These are phyloP conservation scores for Sinocyclocheilus grahami DNA, from an alignment of 2,113 vertebrate species.

Conservation along the genomic window DNA sequence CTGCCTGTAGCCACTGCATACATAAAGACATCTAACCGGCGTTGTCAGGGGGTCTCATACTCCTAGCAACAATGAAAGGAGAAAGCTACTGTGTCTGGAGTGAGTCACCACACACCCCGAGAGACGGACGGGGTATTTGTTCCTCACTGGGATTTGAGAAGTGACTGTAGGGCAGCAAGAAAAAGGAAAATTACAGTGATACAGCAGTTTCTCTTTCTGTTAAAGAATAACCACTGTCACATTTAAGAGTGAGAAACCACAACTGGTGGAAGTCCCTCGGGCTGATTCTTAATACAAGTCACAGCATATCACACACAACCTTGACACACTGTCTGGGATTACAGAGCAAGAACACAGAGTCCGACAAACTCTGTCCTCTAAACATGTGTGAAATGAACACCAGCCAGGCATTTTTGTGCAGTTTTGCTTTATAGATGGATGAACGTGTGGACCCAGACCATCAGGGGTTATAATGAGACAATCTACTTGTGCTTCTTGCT, in stretches of 20 bases:
- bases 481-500: background rate
- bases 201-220: conserved; percentile 22
- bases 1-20: conserved; percentile 46
- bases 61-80: conserved; percentile 72
- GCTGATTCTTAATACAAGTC: conserved; percentile 23
- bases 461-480: background rate
- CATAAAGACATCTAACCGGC: conserved; percentile 57
- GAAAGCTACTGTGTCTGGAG: conserved; percentile 39
- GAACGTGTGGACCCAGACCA: background rate
- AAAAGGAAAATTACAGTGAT: background rate
- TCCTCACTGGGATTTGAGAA: conserved; percentile 9
- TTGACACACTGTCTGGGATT: background rate
- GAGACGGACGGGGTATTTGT: background rate
- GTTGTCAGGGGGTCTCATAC: conserved; percentile 64
- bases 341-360: background rate
- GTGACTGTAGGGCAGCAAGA: background rate
- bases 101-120: background rate
- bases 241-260: conserved; percentile 20
- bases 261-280: conserved; percentile 6
- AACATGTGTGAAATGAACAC: background rate
- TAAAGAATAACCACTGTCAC: conserved; percentile 30
- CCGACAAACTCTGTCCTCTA: background rate
- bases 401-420: too few relatives aligned
- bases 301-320: background rate
- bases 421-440: background rate